These are phyloP conservation scores for Drosophila anomelani DNA, from an alignment of 2,888 invertebrate genomes.

Conservation along the genomic window DNA sequence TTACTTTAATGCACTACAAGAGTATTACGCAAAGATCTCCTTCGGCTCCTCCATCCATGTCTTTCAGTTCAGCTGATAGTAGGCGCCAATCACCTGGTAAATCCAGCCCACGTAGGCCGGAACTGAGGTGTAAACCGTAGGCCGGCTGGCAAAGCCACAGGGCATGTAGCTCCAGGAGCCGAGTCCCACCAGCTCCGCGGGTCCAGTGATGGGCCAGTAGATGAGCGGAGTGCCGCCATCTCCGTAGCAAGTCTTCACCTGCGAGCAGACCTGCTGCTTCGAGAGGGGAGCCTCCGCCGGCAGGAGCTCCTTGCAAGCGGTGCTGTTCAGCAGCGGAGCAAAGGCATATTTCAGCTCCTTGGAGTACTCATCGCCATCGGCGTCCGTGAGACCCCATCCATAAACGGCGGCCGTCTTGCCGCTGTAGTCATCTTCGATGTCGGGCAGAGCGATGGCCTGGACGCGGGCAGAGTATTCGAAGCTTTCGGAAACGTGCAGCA, in stretches of 20 bases:
- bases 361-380: constrained; percentile 58
- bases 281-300: constrained; percentile 71
- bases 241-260: constrained; percentile 73
- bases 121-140: constrained; percentile 69
- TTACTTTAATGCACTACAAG: constrained; percentile 29
- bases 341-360: constrained; percentile 69
- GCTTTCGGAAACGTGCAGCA: constrained; percentile 82
- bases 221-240: constrained; percentile 80
- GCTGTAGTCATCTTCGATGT: constrained; percentile 60
- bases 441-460: constrained; percentile 83
- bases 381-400: constrained; percentile 76
- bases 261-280: constrained; percentile 62
- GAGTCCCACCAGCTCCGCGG: constrained; percentile 69
- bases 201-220: constrained; percentile 64
- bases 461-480: constrained; percentile 80
- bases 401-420: constrained; percentile 61
- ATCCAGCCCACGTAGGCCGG: constrained; percentile 74
- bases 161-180: constrained; percentile 80
- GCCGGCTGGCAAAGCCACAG: constrained; percentile 72
- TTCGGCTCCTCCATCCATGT: neutral
- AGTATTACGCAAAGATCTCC: constrained; percentile 38
- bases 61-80: constrained; percentile 68
- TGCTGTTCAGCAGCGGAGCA: constrained; percentile 57
- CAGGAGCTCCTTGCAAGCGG: constrained; percentile 53
- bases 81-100: constrained; percentile 72